phyloP scores from a whole-genome alignment of 1,140 invertebrate species.

The Scylla paramamosain region DNA sequence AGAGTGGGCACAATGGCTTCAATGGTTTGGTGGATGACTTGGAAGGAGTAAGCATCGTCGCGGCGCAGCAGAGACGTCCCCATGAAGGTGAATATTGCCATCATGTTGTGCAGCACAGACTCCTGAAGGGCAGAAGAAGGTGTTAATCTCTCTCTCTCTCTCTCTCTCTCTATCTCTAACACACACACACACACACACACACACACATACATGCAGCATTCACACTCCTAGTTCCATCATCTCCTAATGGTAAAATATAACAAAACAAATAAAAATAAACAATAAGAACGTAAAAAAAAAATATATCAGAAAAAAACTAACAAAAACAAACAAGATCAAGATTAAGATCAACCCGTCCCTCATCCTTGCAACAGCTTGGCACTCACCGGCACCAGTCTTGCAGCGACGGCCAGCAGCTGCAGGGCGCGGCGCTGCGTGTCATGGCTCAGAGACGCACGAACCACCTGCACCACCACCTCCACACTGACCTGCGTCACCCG shows the following conservation, averaged over 20 bases:
- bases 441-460: constrained; percentile 62
- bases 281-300: too few relatives aligned
- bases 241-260: too few relatives aligned
- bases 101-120: constrained; percentile 93
- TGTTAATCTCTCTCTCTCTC: too few relatives aligned
- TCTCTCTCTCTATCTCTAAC: too few relatives aligned
- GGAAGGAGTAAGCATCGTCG: constrained; percentile 96
- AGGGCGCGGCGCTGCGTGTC: constrained; percentile 67
- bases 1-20: constrained; percentile 94
- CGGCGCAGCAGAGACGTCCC: constrained; percentile 93
- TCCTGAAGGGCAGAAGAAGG: constrained; percentile 80
- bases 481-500: constrained; percentile 36
- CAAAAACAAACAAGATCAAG: too few relatives aligned
- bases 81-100: constrained; percentile 98
- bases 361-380: too few relatives aligned
- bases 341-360: too few relatives aligned
- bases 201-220: too few relatives aligned
- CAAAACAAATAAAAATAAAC: too few relatives aligned
- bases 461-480: constrained; percentile 58
- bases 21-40: constrained; percentile 94
- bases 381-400: constrained; percentile 29
- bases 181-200: too few relatives aligned
- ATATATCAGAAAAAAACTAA: too few relatives aligned
- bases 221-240: too few relatives aligned
- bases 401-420: constrained; percentile 46